phyloP scores from a whole-genome alignment of 2,888 invertebrate genomes.

The Drosophila suboccidentalis region DNA sequence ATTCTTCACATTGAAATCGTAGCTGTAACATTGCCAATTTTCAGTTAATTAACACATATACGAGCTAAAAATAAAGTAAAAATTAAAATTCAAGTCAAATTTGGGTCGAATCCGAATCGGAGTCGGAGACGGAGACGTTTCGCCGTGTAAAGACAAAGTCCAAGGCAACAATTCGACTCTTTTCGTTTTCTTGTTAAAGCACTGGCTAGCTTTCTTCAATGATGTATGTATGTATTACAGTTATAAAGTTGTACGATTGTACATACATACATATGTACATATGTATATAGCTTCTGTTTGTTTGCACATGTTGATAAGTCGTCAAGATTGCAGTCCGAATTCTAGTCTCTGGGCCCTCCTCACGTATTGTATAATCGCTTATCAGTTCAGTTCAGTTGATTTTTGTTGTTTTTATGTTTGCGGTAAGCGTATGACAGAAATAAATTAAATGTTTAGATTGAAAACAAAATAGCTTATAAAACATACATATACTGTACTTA shows the following conservation, averaged over 20 bases:
- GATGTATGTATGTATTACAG: neutral
- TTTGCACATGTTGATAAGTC: slow-evolving; percentile 50
- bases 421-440: slow-evolving; percentile 21
- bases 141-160: slow-evolving; percentile 31
- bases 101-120: slow-evolving; percentile 7
- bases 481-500: neutral
- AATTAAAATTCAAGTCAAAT: slow-evolving; percentile 20
- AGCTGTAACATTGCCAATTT: slow-evolving; percentile 12
- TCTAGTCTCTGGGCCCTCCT: slow-evolving; percentile 2
- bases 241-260: slow-evolving; percentile 6
- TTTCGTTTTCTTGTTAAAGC: slow-evolving; percentile 3
- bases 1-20: neutral
- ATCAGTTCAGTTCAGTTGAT: slow-evolving; percentile 33
- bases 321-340: slow-evolving; percentile 44
- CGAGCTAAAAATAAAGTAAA: slow-evolving; percentile 13
- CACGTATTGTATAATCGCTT: slow-evolving; percentile 53
- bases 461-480: slow-evolving; percentile 4
- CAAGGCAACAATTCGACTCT: slow-evolving; percentile 22
- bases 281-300: slow-evolving; percentile 22
- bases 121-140: neutral
- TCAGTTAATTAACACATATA: slow-evolving; percentile 10
- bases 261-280: too few relatives aligned
- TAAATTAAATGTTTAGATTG: slow-evolving; percentile 34
- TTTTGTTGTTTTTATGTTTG: slow-evolving; percentile 12
- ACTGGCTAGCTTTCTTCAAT: neutral